Evolutionary conservation across 2,113 vertebrate genomes (phyloP), one percentile per base, ranked within the genome.

Genomic region (Hypanus sabinus): DNA sequence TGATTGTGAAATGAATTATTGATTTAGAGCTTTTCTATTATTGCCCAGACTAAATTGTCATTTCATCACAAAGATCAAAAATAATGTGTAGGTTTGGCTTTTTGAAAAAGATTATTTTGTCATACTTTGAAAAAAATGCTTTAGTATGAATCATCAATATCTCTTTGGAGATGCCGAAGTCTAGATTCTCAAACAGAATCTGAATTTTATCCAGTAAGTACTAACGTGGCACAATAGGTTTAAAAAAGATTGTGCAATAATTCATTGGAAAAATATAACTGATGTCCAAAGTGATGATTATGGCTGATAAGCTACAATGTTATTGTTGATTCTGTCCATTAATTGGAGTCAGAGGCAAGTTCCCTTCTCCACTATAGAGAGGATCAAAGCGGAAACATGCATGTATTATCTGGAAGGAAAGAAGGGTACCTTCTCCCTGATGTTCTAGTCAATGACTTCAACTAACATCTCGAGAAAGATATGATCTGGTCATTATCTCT

Each of bases 1-100:
- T 93, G 91, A 55, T 55, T 93, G 68, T 14, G 71, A 73, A 73
- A 27, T 93, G 91, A 93, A 93, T 73, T 93, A 93, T 93, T 93
- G 70, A 93, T 75, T 93, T 10, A 2, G 91, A 73, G 91, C 33
- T 93, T 71, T 71, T 73, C 70, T 73, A 93, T 73, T 73, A 93
- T 55, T 46, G 91, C 91, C 70, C 24, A 65, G 46, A 55, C 27
- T 70, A 93, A 75, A 93, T 93, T 93, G 91, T 75, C 90, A 93
- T 27, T 73, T 55, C 9, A 36, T n/a, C 18, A 46, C 68, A 22
- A 46, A 73, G 90, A 36, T 93, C 91, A 73, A 93, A 73, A 93
- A 93, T 93, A 93, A 93, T 33, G 9, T 38, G 20, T 27, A 73
- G 70, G 2, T 70, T 93, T 68, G 71, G 12, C 68, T 46, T 93